Percentiles rank a stretch among this genome's conserved stretches.
phyloP scores from a whole-genome alignment of 2,888 invertebrate species.

The Muschampia plurimacula region DNA sequence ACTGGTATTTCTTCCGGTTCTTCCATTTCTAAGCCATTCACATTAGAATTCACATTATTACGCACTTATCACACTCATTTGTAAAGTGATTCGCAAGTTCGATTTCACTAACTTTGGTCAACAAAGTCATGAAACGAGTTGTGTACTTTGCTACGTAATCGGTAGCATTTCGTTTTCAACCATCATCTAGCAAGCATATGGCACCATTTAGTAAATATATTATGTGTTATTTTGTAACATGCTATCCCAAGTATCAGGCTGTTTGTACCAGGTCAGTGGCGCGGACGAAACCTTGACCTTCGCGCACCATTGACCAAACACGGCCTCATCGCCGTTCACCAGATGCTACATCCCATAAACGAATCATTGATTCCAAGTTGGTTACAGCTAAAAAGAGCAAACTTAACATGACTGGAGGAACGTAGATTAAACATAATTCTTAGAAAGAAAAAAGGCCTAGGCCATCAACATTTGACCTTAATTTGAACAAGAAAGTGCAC shows the following conservation, averaged over 20 bases:
- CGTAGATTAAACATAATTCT: too few species aligned
- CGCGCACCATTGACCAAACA: slow-evolving; percentile 74
- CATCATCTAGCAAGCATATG: not conserved
- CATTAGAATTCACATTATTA: slow-evolving; percentile 47
- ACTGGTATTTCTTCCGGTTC: slow-evolving; percentile 62
- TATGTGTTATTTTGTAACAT: too few species aligned
- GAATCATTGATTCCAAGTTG: slow-evolving; percentile 55
- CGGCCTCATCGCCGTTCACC: slow-evolving; percentile 68
- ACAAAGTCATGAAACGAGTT: slow-evolving; percentile 68
- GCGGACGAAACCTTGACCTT: slow-evolving; percentile 78
- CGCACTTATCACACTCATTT: slow-evolving; percentile 49
- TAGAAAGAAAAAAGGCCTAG: not conserved
- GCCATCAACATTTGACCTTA: not conserved
- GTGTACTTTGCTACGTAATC: slow-evolving; percentile 23
- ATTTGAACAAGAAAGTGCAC: not conserved
- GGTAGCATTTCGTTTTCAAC: slow-evolving; percentile 12
- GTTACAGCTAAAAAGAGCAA: slow-evolving; percentile 40
- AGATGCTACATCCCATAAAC: slow-evolving; percentile 70
- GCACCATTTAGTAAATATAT: not conserved
- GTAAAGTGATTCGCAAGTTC: slow-evolving; percentile 53
- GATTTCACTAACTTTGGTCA: slow-evolving; percentile 69
- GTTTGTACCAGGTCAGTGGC: slow-evolving; percentile 59
- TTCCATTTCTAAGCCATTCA: slow-evolving; percentile 65
- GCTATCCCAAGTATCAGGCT: slow-evolving; percentile 12
- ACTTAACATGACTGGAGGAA: not conserved